A percentile compares a stretch with the other conserved stretches of the same genome.
Conservation (phyloP, 2,797 vertebrate genomes). For the Coracias cyanogaster region DNA sequence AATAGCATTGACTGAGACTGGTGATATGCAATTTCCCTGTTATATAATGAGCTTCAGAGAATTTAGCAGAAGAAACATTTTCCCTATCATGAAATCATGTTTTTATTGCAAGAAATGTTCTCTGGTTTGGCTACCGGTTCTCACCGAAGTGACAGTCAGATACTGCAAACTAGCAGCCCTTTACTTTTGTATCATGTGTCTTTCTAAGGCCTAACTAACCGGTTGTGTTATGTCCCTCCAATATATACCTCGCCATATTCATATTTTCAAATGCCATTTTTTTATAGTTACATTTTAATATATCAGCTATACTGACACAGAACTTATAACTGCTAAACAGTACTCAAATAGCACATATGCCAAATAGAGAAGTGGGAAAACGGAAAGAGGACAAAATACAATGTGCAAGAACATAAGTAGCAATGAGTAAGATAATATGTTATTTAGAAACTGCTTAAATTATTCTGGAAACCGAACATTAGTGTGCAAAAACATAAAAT, state of each 20-base stretch:
- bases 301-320: background rate
- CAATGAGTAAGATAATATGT: background rate
- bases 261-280: background rate
- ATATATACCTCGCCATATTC: background rate
- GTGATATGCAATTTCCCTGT: background rate
- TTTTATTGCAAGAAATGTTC: slow-evolving; percentile 28
- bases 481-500: background rate
- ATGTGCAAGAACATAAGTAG: rapidly evolving
- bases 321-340: background rate
- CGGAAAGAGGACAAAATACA: background rate
- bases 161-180: background rate
- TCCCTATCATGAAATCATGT: background rate
- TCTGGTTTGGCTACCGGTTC: background rate
- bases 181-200: background rate
- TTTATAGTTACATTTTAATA: background rate
- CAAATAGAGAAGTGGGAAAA: background rate
- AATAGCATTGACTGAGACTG: slow-evolving; percentile 9
- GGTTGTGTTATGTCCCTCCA: background rate
- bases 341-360: rapidly evolving
- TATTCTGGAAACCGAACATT: background rate
- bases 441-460: background rate
- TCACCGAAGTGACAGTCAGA: background rate
- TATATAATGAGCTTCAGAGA: background rate
- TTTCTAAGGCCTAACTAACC: background rate
- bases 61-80: slow-evolving; percentile 20